These are phyloP conservation scores for Tor tambroides DNA, from an alignment of 2,113 vertebrate genomes.

Conservation along the genomic window DNA sequence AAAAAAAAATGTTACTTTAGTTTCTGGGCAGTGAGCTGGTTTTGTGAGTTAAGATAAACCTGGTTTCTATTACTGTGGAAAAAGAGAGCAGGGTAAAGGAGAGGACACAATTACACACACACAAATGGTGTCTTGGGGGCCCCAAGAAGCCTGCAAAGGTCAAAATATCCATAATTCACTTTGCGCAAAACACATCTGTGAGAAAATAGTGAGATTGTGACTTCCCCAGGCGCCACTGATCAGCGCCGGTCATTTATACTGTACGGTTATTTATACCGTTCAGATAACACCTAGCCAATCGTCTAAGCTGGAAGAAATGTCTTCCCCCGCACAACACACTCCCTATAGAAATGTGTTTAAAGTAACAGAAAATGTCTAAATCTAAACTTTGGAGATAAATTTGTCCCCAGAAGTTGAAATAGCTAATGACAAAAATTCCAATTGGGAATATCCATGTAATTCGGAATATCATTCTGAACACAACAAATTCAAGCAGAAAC, in stretches of 20 bases:
- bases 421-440: background rate
- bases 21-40: slow-evolving; percentile 6
- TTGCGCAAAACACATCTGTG: slow-evolving; percentile 28
- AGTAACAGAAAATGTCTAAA: background rate
- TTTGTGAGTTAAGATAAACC: slow-evolving; percentile 22
- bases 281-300: background rate
- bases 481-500: background rate
- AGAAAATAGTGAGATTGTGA: slow-evolving; percentile 33
- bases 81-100: slow-evolving; percentile 5
- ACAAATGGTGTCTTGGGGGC: slow-evolving; percentile 39
- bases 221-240: background rate
- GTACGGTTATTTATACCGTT: slow-evolving; percentile 24
- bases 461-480: background rate
- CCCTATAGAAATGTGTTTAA: background rate
- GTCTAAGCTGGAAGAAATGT: slow-evolving; percentile 23
- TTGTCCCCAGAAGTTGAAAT: background rate
- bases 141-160: slow-evolving; percentile 49
- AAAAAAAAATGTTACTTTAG: background rate
- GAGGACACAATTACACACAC: slow-evolving; percentile 3
- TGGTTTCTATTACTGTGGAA: slow-evolving; percentile 39
- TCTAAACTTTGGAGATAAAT: background rate
- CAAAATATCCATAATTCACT: slow-evolving; percentile 58
- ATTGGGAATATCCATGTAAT: background rate
- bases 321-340: slow-evolving; percentile 10
- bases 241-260: slow-evolving; percentile 8